Percentiles rank a stretch among this genome's conserved stretches.
These are phyloP conservation scores for Rhynchonycteris naso DNA, from an alignment of 2,797 vertebrate genomes.

Conservation along the genomic window DNA sequence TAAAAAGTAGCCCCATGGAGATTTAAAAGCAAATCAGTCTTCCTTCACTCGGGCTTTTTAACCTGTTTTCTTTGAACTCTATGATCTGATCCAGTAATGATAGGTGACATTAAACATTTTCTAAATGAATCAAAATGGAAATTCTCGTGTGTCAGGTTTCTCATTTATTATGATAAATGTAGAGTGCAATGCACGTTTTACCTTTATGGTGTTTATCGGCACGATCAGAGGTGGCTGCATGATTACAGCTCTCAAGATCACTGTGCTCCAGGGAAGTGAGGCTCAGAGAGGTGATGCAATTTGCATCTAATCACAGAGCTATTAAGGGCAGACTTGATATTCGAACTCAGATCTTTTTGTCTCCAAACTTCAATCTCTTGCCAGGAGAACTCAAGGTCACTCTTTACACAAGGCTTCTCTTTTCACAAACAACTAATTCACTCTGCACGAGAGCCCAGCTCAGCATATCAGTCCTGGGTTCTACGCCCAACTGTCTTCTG, in stretches of 20 bases:
- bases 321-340: not conserved
- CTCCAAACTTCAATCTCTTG: not conserved
- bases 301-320: not conserved
- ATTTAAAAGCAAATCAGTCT: not conserved
- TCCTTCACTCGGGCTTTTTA: not conserved
- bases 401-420: not conserved
- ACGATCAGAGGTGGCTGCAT: not conserved
- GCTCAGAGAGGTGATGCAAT: not conserved
- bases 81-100: not conserved
- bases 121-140: not conserved
- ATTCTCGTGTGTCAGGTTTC: not conserved
- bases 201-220: not conserved
- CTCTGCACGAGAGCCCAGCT: not conserved
- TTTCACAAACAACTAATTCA: not conserved
- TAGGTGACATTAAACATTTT: not conserved
- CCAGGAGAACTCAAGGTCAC: not conserved
- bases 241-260: not conserved
- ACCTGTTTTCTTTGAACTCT: not conserved
- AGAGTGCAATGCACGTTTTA: not conserved
- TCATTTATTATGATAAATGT: not conserved
- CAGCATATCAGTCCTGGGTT: not conserved
- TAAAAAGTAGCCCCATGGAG: not conserved
- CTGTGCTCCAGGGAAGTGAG: not conserved
- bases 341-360: constrained; percentile 1
- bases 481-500: not conserved